These are phyloP conservation scores for Brachionus sp. DNA, from an alignment of 1,140 invertebrate genomes.

Conservation along the genomic window DNA sequence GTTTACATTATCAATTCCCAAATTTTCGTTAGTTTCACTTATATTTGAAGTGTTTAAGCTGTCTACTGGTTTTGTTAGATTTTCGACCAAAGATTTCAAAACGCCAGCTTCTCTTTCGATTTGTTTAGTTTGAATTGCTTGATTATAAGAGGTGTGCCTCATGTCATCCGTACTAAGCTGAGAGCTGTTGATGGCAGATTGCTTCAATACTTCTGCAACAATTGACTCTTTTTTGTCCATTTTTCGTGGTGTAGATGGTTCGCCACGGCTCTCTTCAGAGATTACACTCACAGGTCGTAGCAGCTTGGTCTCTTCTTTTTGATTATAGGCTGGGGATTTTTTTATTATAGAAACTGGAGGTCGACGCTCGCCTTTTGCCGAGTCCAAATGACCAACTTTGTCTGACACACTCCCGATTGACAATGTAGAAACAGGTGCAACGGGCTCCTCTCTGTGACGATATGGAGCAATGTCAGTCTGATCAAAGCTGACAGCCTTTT, in stretches of 20 bases:
- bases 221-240: neutral
- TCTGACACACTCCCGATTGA: neutral
- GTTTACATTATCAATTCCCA: neutral
- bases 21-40: neutral
- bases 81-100: neutral
- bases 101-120: neutral
- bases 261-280: neutral
- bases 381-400: slow-evolving; percentile 21
- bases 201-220: neutral
- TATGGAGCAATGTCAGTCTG: slow-evolving; percentile 2
- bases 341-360: slow-evolving; percentile 1
- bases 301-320: neutral
- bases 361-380: neutral
- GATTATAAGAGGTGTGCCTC: slow-evolving; percentile 6
- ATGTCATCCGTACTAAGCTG: neutral
- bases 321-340: neutral
- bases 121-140: neutral
- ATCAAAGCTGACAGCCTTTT: neutral
- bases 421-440: neutral
- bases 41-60: neutral
- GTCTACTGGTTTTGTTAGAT: neutral
- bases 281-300: neutral
- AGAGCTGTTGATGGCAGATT: neutral
- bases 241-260: neutral
- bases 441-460: neutral